Evolutionary conservation across 2,113 vertebrate genomes (phyloP).

Genomic region (Platichthys flesus): DNA sequence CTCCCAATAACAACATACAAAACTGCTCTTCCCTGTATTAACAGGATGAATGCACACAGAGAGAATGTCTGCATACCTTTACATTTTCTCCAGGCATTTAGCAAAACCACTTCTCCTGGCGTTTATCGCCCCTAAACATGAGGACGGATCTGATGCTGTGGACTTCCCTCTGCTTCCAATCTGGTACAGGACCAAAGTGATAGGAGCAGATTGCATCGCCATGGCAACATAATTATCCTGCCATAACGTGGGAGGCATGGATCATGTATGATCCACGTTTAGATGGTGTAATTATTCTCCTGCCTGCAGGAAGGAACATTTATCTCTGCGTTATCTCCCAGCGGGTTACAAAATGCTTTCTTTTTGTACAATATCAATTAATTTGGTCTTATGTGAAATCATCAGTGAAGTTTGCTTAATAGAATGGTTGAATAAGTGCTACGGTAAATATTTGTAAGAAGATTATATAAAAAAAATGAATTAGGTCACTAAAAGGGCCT

Average conservation of each 20-base stretch:
- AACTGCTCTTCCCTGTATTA: not conserved
- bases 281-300: conserved; percentile 73
- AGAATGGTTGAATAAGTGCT: not conserved
- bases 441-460: too few relatives aligned
- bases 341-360: not conserved
- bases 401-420: not conserved
- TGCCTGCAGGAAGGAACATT: conserved; percentile 37
- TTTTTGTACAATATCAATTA: not conserved
- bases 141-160: conserved; percentile 22
- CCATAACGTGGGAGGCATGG: conserved; percentile 77
- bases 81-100: conserved; percentile 7
- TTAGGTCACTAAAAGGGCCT: not conserved
- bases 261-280: conserved; percentile 76
- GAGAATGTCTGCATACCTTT: not conserved
- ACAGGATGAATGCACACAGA: not conserved
- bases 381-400: not conserved
- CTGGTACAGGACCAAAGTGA: conserved; percentile 60
- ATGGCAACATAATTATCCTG: conserved; percentile 81
- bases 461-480: not conserved
- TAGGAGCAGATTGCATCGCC: conserved; percentile 78
- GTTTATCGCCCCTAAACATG: conserved; percentile 9
- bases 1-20: not conserved
- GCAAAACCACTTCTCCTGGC: not conserved
- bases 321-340: conserved; percentile 22
- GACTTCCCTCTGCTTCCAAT: conserved; percentile 56